Conservation (phyloP, 2,888 invertebrate genomes). For the Carterocephalus palaemon region DNA sequence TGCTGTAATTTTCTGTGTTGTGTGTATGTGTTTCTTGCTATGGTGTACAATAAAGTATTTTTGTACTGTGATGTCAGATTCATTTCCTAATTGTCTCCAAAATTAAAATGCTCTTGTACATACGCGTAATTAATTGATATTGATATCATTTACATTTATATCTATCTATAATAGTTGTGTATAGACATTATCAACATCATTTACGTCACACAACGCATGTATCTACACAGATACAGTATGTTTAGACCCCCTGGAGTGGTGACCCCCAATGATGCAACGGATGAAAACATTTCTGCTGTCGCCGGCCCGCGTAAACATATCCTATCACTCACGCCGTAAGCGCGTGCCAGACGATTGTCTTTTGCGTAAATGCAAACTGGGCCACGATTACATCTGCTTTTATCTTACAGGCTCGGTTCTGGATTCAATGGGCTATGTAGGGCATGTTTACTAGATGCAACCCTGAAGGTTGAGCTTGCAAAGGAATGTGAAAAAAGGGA, state of each 20-base stretch:
- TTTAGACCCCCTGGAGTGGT: constrained; percentile 11
- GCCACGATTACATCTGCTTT: constrained; percentile 2
- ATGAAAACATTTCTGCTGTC: constrained; percentile 15
- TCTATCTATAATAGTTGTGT: no score
- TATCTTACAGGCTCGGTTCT: constrained; percentile 7
- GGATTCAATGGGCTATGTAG: background rate
- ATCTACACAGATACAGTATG: background rate
- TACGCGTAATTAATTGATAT: no score
- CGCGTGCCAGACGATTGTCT: constrained; percentile 1
- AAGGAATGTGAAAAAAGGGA: no score
- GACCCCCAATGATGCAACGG: constrained; percentile 15
- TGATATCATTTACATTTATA: no score
- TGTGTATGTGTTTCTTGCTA: no score
- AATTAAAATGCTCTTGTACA: no score
- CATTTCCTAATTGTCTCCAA: no score
- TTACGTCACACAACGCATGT: background rate
- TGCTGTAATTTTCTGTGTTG: no score
- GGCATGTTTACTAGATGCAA: no score
- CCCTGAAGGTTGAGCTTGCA: no score
- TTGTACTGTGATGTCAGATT: no score
- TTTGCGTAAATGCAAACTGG: constrained; percentile 10
- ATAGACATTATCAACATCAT: constrained; percentile 5
- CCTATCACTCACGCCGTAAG: background rate
- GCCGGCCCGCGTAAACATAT: constrained; percentile 24
- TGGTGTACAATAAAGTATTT: no score